A percentile compares a stretch with the other conserved stretches of the same genome.
Evolutionary conservation across 2,113 vertebrate genomes (phyloP).

Genomic region (Cryptomyrus ogoouensis): DNA sequence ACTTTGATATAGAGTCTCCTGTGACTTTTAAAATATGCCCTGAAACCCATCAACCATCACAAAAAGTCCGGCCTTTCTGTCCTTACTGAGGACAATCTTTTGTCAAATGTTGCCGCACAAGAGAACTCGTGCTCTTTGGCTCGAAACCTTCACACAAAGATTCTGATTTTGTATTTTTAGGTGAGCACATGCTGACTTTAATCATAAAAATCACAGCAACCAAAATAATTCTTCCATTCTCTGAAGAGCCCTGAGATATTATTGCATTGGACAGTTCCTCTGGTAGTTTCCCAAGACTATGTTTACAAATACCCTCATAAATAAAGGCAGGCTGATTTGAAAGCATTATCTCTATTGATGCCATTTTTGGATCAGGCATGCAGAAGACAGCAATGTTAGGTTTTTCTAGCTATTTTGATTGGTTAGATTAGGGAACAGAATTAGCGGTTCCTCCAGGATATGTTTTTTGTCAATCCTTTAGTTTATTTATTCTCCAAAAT

Average conservation of each 20-base stretch:
- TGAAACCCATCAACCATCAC: background rate
- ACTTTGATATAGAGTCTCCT: background rate
- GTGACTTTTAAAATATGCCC: background rate
- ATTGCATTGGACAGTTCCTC: background rate
- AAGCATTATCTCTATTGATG: background rate
- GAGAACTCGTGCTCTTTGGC: background rate
- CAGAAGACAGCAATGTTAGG: background rate
- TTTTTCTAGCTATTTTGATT: background rate
- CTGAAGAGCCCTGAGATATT: background rate
- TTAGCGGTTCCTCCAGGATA: background rate
- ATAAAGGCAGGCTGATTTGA: background rate
- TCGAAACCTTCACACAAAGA: background rate
- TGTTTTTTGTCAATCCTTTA: background rate
- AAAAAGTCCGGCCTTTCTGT: background rate
- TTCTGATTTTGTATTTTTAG: background rate
- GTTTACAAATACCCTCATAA: background rate
- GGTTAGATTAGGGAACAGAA: background rate
- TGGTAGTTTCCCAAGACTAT: background rate
- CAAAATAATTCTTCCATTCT: background rate
- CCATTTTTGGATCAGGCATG: background rate
- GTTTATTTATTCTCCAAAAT: constrained; percentile 13
- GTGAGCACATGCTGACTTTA: background rate
- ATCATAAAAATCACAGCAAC: background rate
- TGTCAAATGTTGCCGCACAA: background rate
- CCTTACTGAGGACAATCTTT: background rate